These are phyloP conservation scores for Trichonephila clavipes DNA, from an alignment of 1,140 invertebrate species.

Conservation along the genomic window DNA sequence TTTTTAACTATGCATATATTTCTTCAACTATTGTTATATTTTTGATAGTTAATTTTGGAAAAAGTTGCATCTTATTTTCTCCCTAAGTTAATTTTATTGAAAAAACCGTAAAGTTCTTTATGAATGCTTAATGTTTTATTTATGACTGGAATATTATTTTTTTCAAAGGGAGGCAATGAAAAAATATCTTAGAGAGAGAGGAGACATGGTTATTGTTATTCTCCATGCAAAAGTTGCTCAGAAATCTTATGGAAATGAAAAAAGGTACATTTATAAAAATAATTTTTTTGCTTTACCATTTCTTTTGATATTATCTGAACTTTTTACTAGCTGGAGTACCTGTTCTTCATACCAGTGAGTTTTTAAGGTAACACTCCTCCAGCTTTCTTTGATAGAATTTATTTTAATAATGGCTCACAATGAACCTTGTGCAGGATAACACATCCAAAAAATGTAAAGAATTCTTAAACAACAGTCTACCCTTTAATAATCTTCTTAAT, in stretches of 20 bases:
- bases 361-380: background rate
- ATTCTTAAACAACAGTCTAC: no score
- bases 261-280: slow-evolving; percentile 84
- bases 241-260: slow-evolving; percentile 99
- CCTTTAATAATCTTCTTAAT: no score
- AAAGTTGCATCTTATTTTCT: no score
- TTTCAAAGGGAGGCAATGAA: slow-evolving; percentile 92
- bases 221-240: slow-evolving; percentile 98
- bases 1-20: no score
- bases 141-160: background rate
- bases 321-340: background rate
- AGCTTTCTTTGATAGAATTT: background rate
- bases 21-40: no score
- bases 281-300: no score
- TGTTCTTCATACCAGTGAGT: background rate
- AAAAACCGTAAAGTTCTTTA: no score
- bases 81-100: no score
- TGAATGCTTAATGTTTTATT: no score
- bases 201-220: slow-evolving; percentile 98
- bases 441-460: no score
- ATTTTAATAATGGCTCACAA: background rate
- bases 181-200: slow-evolving; percentile 94
- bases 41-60: no score
- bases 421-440: no score
- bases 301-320: background rate